Base-by-base conservation (phyloP, 2,888 invertebrate genomes). In the Tinea pellionella region DNA sequence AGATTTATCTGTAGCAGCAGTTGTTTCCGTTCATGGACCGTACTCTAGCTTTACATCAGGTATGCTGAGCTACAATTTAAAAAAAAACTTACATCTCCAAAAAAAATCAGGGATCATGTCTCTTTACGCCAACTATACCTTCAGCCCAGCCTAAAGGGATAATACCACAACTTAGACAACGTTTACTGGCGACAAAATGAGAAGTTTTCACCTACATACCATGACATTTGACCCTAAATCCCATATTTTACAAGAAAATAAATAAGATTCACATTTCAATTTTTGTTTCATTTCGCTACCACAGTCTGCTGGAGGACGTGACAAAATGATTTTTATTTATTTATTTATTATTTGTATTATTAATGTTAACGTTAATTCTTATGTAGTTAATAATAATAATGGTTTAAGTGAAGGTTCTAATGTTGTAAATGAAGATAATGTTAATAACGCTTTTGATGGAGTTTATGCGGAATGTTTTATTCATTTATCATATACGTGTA, bases 391-490 rank as follows among this genome's bases (percentile, higher is more conserved):
- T n/a, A 42, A 42, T 19, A 19, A 19, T 19, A 18, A 42, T 42
- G n/a, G 11, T 3, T 37, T 30, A 15, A 59, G 24, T 53, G 18
- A 60, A 19, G 64, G 61, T 63, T 24, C 24, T 24, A 65, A 65
- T 9, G 66, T 67, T 64, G 66, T 74, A 55, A 51, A 51, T 13
- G 60, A 59, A 62, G 13, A 47, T 19, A 47, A 60, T 60, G 60
- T 66, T 7, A 67, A 79, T 68, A 65, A 88, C 75, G 77, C 80
- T 37, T 75, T 91, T 65, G 73, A 88, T 70, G 78, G 88, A 68
- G 79, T 90, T 64, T 88, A 90, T 74, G 62, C 79, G 43, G 78
- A 90, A 63, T 91, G 91, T 67, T 74, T 91, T 53, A 61, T 89
- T 24, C 82, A 86, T 65, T 69, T 91, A 0, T 91, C 91, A 0